Evolutionary conservation across 2,113 vertebrate species (phyloP).

Genomic region (Coptodon bakossiorum): DNA sequence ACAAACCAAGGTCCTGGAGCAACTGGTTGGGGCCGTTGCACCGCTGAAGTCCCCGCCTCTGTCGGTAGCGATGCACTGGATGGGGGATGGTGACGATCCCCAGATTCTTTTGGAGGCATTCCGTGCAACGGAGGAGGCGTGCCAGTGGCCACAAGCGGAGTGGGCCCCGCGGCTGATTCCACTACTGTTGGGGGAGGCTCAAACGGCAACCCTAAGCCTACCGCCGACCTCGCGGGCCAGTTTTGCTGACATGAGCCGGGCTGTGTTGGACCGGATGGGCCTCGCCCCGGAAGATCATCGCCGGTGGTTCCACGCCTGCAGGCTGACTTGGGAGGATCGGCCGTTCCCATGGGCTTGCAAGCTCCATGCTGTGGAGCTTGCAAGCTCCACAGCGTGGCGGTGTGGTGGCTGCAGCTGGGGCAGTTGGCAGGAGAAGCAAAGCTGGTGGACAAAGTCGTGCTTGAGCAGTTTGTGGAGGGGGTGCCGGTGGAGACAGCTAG

Average conservation of each 20-base stretch:
- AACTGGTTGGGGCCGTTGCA: neutral
- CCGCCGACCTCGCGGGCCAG: accelerated
- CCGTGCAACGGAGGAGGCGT: neutral
- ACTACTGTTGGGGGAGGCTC: neutral
- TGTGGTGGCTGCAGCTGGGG: neutral
- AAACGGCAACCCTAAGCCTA: neutral
- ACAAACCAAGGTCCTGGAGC: neutral
- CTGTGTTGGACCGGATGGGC: neutral
- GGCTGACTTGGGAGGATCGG: neutral
- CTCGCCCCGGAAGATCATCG: accelerated
- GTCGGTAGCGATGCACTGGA: accelerated
- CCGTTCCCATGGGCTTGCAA: accelerated
- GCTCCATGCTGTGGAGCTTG: too few species aligned
- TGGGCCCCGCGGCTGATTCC: neutral
- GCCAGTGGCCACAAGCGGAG: neutral
- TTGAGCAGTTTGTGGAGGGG: neutral
- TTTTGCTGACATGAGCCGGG: neutral
- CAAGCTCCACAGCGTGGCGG: too few species aligned
- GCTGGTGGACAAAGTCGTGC: neutral
- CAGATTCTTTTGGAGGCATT: neutral
- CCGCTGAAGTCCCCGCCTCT: neutral
- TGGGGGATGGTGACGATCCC: neutral
- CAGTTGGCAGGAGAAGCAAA: neutral
- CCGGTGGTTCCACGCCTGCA: neutral
- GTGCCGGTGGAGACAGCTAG: neutral